These are phyloP conservation scores for Homarus americanus DNA, from an alignment of 1,140 invertebrate genomes.

Conservation along the genomic window DNA sequence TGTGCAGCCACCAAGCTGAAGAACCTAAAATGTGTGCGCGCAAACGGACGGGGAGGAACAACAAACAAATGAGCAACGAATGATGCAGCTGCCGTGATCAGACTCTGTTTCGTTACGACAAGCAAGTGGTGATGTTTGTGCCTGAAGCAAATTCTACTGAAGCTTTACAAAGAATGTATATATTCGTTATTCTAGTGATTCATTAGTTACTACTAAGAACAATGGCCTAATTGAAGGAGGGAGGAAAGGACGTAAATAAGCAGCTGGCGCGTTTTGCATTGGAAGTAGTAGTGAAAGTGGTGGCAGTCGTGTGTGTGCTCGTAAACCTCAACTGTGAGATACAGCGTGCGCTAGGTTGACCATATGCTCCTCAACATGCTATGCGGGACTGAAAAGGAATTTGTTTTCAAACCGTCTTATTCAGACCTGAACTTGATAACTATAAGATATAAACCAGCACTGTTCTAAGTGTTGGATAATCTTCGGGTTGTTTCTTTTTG, in stretches of 20 bases:
- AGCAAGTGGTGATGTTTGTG: slow-evolving; percentile 69
- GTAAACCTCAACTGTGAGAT: slow-evolving; percentile 60
- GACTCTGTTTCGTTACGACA: slow-evolving; percentile 66
- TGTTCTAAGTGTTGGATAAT: slow-evolving; percentile 72
- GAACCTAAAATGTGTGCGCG: slow-evolving; percentile 18
- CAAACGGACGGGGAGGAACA: slow-evolving; percentile 58
- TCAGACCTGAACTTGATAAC: slow-evolving; percentile 61
- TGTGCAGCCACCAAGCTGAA: slow-evolving; percentile 57
- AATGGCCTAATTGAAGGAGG: slow-evolving; percentile 62
- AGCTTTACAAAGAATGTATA: slow-evolving; percentile 70
- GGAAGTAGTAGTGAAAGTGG: slow-evolving; percentile 58
- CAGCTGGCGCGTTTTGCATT: slow-evolving; percentile 47
- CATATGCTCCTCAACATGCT: slow-evolving; percentile 56
- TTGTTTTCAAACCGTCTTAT: slow-evolving; percentile 61
- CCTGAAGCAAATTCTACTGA: slow-evolving; percentile 68
- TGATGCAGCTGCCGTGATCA: slow-evolving; percentile 68
- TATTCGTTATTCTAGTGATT: slow-evolving; percentile 71
- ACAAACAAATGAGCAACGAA: slow-evolving; percentile 69
- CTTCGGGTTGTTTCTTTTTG: slow-evolving; percentile 65
- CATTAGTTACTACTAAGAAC: slow-evolving; percentile 68
- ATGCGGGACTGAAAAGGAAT: slow-evolving; percentile 44
- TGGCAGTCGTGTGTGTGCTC: slow-evolving; percentile 50
- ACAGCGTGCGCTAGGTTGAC: slow-evolving; percentile 51
- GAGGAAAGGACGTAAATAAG: slow-evolving; percentile 59
- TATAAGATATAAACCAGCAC: slow-evolving; percentile 68